These are phyloP conservation scores for Arrhopalites spinosus DNA, from an alignment of 2,888 invertebrate species.

Conservation along the genomic window DNA sequence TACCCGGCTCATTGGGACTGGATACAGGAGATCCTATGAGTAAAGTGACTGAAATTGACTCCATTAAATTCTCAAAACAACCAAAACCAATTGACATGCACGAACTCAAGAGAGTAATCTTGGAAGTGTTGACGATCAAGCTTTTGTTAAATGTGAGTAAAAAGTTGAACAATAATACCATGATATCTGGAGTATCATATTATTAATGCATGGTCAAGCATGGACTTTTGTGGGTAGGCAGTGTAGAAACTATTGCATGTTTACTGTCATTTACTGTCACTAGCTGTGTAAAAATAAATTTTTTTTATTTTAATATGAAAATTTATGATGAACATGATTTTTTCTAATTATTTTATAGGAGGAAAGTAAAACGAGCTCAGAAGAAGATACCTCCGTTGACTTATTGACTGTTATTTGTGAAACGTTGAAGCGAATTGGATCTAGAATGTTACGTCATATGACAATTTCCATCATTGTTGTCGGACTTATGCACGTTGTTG, in stretches of 20 bases:
- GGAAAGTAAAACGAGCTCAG: slow-evolving; percentile 36
- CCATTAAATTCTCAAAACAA: slow-evolving; percentile 47
- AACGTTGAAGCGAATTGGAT: slow-evolving; percentile 35
- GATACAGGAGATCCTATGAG: slow-evolving; percentile 43
- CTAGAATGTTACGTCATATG: slow-evolving; percentile 42
- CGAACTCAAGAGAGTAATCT: slow-evolving; percentile 41
- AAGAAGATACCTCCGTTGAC: slow-evolving; percentile 41
- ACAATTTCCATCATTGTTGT: slow-evolving; percentile 48
- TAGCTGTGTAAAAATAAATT: too few species aligned
- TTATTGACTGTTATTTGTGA: slow-evolving; percentile 37
- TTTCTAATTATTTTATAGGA: slow-evolving; percentile 31
- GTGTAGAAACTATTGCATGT: too few species aligned
- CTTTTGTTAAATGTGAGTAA: slow-evolving; percentile 43
- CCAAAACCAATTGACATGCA: slow-evolving; percentile 54
- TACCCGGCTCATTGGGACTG: slow-evolving; percentile 23
- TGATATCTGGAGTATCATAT: too few species aligned
- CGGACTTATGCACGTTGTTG: slow-evolving; percentile 53
- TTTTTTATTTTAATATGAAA: background rate
- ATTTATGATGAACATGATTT: background rate
- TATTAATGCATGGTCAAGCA: too few species aligned
- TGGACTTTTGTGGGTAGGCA: too few species aligned
- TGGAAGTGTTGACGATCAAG: slow-evolving; percentile 37
- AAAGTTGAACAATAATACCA: too few species aligned
- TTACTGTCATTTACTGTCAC: too few species aligned
- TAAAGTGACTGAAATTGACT: slow-evolving; percentile 44